A percentile compares a stretch with the other conserved stretches of the same genome.
phyloP scores from a whole-genome alignment of 2,113 vertebrate genomes.

The Steatornis caripensis region DNA sequence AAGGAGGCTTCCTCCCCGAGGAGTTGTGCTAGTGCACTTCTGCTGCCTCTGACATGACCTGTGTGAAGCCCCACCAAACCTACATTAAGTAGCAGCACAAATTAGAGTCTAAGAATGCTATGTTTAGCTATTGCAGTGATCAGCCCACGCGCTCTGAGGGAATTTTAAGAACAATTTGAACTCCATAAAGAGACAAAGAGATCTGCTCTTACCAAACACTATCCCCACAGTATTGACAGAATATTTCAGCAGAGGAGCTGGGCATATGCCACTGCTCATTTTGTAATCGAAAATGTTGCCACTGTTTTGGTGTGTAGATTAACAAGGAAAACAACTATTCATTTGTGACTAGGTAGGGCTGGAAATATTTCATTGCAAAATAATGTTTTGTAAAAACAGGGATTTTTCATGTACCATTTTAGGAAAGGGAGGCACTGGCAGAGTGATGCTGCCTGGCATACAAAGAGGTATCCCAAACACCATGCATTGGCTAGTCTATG shows the following conservation, averaged over 20 bases:
- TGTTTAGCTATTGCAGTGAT: not conserved
- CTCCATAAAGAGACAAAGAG: not conserved
- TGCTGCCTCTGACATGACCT: not conserved
- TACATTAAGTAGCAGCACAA: not conserved
- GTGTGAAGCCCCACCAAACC: not conserved
- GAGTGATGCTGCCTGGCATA: not conserved
- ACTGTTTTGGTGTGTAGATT: not conserved
- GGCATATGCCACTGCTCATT: not conserved
- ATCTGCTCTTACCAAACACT: not conserved
- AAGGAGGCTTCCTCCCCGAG: not conserved
- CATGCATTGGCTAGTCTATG: not conserved
- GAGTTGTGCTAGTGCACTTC: not conserved
- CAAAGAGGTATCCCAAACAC: not conserved
- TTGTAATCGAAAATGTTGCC: not conserved
- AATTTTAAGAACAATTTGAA: not conserved
- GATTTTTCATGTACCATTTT: not conserved
- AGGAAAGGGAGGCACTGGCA: not conserved
- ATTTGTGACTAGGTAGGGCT: not conserved
- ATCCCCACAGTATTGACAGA: not conserved
- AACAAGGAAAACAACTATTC: not conserved
- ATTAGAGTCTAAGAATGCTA: not conserved
- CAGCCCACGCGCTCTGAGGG: not conserved
- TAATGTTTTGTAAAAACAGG: not conserved
- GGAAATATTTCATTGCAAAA: not conserved
- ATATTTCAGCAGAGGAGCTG: not conserved